A percentile compares a stretch with the other conserved stretches of the same genome.
phyloP scores from a whole-genome alignment of 2,113 vertebrate species.

The Pongo abelii region DNA sequence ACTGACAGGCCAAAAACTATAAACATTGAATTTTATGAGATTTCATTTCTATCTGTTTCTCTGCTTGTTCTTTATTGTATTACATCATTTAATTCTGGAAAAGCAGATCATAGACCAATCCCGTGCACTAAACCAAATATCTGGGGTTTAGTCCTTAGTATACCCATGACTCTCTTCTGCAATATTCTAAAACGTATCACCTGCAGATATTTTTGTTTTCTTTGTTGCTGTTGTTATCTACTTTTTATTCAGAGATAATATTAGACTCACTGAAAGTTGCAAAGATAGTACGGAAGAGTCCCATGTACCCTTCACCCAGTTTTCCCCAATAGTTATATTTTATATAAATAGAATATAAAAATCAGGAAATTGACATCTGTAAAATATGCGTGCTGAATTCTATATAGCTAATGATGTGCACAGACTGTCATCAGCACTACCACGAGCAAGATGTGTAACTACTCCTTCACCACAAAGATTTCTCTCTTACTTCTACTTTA shows the following conservation, averaged over 20 bases:
- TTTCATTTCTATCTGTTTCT: background rate
- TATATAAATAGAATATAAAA: background rate
- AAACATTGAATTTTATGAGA: background rate
- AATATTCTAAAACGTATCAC: background rate
- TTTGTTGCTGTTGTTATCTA: background rate
- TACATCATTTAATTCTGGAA: background rate
- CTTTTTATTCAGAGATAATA: background rate
- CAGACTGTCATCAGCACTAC: background rate
- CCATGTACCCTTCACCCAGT: background rate
- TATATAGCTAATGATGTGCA: background rate
- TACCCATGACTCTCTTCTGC: fast-evolving
- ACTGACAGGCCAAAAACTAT: background rate
- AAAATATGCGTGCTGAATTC: background rate
- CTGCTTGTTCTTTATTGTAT: background rate
- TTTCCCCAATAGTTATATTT: background rate
- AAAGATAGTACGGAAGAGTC: background rate
- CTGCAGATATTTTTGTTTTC: background rate
- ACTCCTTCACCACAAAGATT: background rate
- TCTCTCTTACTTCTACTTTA: background rate
- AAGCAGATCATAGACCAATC: background rate
- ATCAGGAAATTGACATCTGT: background rate
- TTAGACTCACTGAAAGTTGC: background rate
- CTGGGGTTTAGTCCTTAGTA: background rate
- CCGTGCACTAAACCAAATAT: background rate
- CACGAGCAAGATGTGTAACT: background rate